Evolutionary conservation across 1,140 invertebrate species (phyloP).

Genomic region (Diachasma alloeum): DNA sequence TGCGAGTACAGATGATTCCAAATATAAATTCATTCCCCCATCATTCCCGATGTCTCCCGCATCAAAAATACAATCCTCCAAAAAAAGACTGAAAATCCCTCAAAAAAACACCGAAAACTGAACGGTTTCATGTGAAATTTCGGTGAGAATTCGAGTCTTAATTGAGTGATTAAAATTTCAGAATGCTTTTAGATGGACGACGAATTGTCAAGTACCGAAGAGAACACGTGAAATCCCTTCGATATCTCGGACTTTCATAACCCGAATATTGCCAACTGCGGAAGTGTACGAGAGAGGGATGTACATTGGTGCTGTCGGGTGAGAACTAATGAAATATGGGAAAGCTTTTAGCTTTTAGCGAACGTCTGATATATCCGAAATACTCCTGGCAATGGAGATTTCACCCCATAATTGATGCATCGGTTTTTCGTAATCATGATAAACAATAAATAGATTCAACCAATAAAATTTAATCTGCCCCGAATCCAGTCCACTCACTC

Average conservation of each 20-base stretch:
- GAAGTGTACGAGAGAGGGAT: not conserved
- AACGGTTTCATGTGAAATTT: too few species aligned
- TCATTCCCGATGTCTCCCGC: too few species aligned
- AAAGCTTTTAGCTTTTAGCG: slow-evolving; percentile 63
- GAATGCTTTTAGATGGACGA: not conserved
- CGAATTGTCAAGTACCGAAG: not conserved
- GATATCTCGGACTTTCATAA: slow-evolving; percentile 13
- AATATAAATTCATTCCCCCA: too few species aligned
- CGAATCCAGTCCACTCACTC: too few species aligned
- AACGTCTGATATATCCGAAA: slow-evolving; percentile 54
- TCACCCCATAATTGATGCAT: slow-evolving; percentile 55
- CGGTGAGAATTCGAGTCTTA: too few species aligned
- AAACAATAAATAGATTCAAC: slow-evolving; percentile 55
- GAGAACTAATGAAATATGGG: slow-evolving; percentile 62
- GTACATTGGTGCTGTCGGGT: slow-evolving; percentile 24
- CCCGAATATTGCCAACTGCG: not conserved
- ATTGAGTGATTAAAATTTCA: not conserved
- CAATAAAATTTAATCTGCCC: not conserved
- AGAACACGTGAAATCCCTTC: not conserved
- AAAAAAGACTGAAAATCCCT: too few species aligned
- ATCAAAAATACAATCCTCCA: too few species aligned
- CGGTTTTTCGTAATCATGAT: slow-evolving; percentile 52
- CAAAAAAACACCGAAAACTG: too few species aligned
- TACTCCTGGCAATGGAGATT: slow-evolving; percentile 28
- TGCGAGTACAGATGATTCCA: too few species aligned